These are phyloP conservation scores for Colossoma macropomum DNA, from an alignment of 2,113 vertebrate genomes.

Conservation along the genomic window DNA sequence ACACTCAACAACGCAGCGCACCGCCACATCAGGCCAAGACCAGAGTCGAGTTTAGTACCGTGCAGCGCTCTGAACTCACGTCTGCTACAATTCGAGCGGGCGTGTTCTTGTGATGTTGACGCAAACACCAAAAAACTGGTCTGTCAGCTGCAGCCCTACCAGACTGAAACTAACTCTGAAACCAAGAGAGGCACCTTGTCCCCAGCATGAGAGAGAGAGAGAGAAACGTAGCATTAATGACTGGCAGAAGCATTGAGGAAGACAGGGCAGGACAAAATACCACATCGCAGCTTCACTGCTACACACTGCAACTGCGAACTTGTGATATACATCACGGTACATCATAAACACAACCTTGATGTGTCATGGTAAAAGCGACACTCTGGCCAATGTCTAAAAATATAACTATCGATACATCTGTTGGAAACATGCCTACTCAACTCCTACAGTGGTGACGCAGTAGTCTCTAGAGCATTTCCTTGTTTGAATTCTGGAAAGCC, in stretches of 20 bases:
- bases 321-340: not conserved
- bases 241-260: conserved; percentile 11
- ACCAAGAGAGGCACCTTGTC: conserved; percentile 39
- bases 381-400: not conserved
- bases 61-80: not conserved
- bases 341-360: no score
- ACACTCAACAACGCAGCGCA: not conserved
- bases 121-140: conserved; percentile 47
- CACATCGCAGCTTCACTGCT: not conserved
- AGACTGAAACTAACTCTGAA: conserved; percentile 38
- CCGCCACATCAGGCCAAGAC: not conserved
- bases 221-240: conserved; percentile 1
- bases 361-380: not conserved
- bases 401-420: not conserved
- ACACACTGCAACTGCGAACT: not conserved
- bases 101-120: conserved; percentile 20
- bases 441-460: not conserved
- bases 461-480: not conserved
- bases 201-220: not conserved
- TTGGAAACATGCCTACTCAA: not conserved
- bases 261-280: not conserved
- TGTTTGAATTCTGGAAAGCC: not conserved
- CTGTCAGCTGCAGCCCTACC: conserved; percentile 19
- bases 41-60: not conserved
- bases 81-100: not conserved